Percentiles rank a stretch among this genome's conserved stretches.
phyloP scores from a whole-genome alignment of 2,888 invertebrate genomes.

The Nymphalis c-album region DNA sequence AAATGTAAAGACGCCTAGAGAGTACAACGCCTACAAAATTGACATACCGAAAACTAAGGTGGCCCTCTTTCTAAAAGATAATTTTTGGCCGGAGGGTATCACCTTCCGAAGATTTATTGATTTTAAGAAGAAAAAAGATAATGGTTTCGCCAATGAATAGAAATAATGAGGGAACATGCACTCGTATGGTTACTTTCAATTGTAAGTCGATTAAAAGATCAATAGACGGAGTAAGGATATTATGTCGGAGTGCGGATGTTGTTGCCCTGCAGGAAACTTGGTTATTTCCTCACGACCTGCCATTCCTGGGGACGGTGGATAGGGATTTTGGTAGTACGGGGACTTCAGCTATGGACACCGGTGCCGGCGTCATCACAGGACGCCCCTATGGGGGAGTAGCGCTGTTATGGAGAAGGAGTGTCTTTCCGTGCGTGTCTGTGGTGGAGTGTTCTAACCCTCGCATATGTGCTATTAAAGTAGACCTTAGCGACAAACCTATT shows the following conservation, averaged over 20 bases:
- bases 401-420: background rate
- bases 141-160: no score
- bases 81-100: no score
- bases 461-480: background rate
- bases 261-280: no score
- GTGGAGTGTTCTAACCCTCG: constrained; percentile 1
- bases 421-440: constrained; percentile 6
- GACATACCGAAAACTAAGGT: no score
- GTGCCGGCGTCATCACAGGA: constrained; percentile 31
- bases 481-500: constrained; percentile 2
- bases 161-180: no score
- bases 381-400: constrained; percentile 36
- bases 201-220: constrained; percentile 33
- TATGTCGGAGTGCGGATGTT: constrained; percentile 7
- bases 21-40: no score
- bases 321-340: constrained; percentile 15
- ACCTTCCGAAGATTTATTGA: no score
- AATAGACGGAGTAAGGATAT: constrained; percentile 15
- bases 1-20: no score
- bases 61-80: no score
- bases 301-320: background rate
- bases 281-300: no score
- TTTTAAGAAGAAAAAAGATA: no score
- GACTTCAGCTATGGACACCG: constrained; percentile 28
- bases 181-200: constrained; percentile 22